Percentiles rank a stretch among this genome's conserved stretches.
Conservation (phyloP, 2,113 vertebrate genomes). For the Lepus europaeus region DNA sequence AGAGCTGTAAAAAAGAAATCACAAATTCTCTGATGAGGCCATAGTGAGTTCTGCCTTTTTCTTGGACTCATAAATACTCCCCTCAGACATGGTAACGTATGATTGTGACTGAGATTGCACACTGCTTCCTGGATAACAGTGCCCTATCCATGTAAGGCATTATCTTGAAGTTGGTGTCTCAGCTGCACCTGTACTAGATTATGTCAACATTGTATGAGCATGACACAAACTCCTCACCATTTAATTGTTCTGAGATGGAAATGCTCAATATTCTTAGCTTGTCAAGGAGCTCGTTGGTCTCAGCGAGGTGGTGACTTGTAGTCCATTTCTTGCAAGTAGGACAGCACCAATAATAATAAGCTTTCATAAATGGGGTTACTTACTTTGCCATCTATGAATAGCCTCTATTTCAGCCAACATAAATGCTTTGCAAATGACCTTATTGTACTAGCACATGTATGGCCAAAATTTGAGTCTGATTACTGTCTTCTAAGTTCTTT, state of each 20-base stretch:
- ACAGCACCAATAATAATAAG: background rate
- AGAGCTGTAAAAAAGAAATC: background rate
- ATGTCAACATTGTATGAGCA: background rate
- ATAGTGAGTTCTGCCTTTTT: background rate
- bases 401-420: background rate
- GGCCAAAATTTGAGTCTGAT: background rate
- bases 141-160: background rate
- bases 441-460: background rate
- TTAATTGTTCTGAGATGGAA: background rate
- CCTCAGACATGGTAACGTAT: background rate
- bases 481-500: background rate
- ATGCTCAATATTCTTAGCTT: background rate
- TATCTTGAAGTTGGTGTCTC: background rate
- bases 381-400: background rate
- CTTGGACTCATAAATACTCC: background rate
- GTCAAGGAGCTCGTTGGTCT: accelerated
- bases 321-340: background rate
- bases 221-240: background rate
- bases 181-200: background rate
- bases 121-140: background rate
- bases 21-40: background rate
- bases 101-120: background rate
- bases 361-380: background rate
- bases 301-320: background rate
- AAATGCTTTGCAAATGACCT: background rate